A percentile compares a stretch with the other conserved stretches of the same genome.
Conservation (phyloP, 2,113 vertebrate species). For the Myotis brandtii region DNA sequence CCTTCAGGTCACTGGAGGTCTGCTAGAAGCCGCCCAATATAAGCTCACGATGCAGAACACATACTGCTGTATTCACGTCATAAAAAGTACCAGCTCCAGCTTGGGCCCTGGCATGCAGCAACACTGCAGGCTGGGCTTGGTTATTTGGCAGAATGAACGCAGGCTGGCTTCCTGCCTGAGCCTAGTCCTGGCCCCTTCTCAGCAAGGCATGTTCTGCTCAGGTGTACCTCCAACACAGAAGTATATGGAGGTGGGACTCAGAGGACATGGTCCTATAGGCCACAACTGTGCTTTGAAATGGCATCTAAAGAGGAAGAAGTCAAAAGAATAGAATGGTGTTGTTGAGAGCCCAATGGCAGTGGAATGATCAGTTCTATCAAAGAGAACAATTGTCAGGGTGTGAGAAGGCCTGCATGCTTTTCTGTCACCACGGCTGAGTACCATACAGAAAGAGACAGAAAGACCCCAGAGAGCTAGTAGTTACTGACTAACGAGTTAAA, state of each 20-base stretch:
- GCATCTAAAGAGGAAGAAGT: conserved; percentile 38
- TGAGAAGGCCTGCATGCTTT: neutral
- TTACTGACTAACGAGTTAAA: neutral
- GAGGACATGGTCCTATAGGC: neutral
- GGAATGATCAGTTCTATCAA: neutral
- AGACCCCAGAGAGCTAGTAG: neutral
- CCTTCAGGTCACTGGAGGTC: neutral
- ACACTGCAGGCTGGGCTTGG: neutral
- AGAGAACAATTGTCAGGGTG: neutral
- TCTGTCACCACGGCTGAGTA: neutral
- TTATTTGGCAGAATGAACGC: neutral
- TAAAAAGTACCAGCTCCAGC: neutral
- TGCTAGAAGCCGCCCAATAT: neutral
- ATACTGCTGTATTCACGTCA: neutral
- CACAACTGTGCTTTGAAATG: conserved; percentile 46
- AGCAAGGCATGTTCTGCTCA: neutral
- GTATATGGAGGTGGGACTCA: neutral
- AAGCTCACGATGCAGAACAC: neutral
- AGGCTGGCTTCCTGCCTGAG: conserved; percentile 11
- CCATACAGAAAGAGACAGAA: neutral
- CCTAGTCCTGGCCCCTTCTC: neutral
- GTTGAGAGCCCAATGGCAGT: neutral
- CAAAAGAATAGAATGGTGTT: neutral
- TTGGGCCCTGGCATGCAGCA: neutral
- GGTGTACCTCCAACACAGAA: neutral